A percentile compares a stretch with the other conserved stretches of the same genome.
Evolutionary conservation across 2,888 invertebrate species (phyloP).

Genomic region (Lamellibrachia columna): DNA sequence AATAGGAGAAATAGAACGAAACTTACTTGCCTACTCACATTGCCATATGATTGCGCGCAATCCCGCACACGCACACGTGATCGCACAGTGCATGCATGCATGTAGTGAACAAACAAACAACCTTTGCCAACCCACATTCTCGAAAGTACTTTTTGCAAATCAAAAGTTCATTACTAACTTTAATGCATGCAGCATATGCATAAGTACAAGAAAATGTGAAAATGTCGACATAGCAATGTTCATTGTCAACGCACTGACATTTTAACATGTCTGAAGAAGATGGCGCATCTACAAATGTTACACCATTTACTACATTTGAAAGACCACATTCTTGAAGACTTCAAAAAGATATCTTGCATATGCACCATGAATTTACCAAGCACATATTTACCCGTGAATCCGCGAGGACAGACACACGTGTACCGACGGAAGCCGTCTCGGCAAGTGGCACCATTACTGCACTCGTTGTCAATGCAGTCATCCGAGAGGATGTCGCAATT

Average conservation of each 20-base stretch:
- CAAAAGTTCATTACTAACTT: not conserved
- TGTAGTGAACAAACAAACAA: not conserved
- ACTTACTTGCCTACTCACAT: too few species aligned
- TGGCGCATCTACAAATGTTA: conserved; percentile 50
- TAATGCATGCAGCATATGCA: not conserved
- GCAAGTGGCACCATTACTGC: conserved; percentile 38
- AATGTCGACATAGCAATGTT: not conserved
- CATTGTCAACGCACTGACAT: too few species aligned
- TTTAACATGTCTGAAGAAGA: conserved; percentile 45
- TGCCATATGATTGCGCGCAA: too few species aligned
- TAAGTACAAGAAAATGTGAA: not conserved
- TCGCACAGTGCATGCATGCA: too few species aligned
- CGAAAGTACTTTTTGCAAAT: not conserved
- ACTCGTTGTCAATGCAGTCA: conserved; percentile 40
- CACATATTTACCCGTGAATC: not conserved
- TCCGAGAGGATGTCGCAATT: conserved; percentile 46
- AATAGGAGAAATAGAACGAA: too few species aligned
- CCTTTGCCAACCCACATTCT: not conserved
- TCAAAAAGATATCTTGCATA: not conserved
- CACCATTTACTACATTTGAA: not conserved
- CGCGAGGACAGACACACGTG: conserved; percentile 47
- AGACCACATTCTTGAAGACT: not conserved
- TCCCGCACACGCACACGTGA: too few species aligned
- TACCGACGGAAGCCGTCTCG: conserved; percentile 46
- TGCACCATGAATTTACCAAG: too few species aligned